Base-by-base conservation (phyloP, 2,888 invertebrate species). In the Apocheima hispidaria region DNA sequence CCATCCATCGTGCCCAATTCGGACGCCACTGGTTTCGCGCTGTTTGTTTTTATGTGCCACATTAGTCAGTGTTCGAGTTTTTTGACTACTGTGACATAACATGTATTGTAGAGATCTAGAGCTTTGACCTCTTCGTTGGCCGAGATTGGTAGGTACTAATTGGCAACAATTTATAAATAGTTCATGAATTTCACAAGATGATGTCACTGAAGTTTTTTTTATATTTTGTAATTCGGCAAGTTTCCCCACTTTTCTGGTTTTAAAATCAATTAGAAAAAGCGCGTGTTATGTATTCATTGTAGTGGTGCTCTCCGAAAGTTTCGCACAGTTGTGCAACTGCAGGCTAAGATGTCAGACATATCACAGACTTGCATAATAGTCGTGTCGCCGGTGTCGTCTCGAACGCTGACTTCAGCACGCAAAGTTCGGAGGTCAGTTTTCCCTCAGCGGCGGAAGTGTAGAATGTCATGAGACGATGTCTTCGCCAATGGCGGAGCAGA, bases 1-100 rank as follows among this genome's bases (percentile, higher is more conserved):
- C 78, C 86, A 85, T 85, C 81, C 80, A 82, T 82, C 82, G 87
- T 84, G 79, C 84, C 79, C 80, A 81, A 84, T 88, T 85, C 70
- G 80, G 80, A 74, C 73, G 77, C 73, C 73, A 72, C 63, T 60
- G 69, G 65, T 66, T 69, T 69, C 48, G 63, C 59, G 57, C 60
- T 66, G 65, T 64, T 61, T 66, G 60, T 66, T 65, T 68, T 68
- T 64, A 60, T 68, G 67, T 69, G 59, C 65, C 58, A 66, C 66
- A 66, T 67, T 63, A 59, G 55, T 63, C 62, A 59, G 52, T 63
- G 63, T 50, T 63, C 61, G 52, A 65, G 58, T 68, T 67, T 58
- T 60, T 46, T 43, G 61, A 36, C 56, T 59, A 52, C 63, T 52
- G 57, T 65, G 69, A 62, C 49, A 56, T 67, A 65, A 69, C 52